phyloP scores from a whole-genome alignment of 1,140 invertebrate species.

The Bactericera cockerelli region DNA sequence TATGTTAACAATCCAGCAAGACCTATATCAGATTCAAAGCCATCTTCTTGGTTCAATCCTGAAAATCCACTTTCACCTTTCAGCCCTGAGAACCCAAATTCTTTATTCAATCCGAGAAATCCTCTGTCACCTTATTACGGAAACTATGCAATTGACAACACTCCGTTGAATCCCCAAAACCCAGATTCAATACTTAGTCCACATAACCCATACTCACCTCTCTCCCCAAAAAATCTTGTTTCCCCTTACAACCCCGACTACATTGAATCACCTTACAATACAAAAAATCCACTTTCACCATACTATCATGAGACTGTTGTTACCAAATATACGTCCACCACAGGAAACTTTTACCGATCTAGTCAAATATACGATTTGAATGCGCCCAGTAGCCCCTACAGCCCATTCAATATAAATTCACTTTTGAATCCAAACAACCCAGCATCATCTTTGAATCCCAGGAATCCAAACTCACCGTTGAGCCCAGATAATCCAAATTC shows the following conservation, averaged over 20 bases:
- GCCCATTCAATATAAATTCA: not conserved
- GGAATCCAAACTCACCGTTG: not conserved
- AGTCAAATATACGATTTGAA: not conserved
- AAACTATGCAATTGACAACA: not conserved
- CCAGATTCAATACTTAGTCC: not conserved
- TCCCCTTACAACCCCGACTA: not conserved
- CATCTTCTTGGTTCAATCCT: not conserved
- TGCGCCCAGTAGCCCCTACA: not conserved
- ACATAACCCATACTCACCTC: not conserved
- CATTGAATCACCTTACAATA: not conserved
- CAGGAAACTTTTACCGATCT: not conserved
- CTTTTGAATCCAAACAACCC: conserved; percentile 3
- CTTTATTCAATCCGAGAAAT: not conserved
- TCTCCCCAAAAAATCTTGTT: not conserved
- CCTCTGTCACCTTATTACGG: not conserved
- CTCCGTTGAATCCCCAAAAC: not conserved
- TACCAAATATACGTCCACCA: not conserved
- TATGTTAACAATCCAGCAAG: not conserved
- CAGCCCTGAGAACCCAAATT: not conserved
- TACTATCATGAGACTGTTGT: not conserved
- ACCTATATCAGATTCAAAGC: not conserved
- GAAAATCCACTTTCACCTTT: not conserved
- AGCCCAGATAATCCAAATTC: conserved; percentile 1
- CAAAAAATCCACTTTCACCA: not conserved
- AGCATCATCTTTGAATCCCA: not conserved